These are phyloP conservation scores for Sarotherodon lohbergeri DNA, from an alignment of 2,113 vertebrate species.

Conservation along the genomic window DNA sequence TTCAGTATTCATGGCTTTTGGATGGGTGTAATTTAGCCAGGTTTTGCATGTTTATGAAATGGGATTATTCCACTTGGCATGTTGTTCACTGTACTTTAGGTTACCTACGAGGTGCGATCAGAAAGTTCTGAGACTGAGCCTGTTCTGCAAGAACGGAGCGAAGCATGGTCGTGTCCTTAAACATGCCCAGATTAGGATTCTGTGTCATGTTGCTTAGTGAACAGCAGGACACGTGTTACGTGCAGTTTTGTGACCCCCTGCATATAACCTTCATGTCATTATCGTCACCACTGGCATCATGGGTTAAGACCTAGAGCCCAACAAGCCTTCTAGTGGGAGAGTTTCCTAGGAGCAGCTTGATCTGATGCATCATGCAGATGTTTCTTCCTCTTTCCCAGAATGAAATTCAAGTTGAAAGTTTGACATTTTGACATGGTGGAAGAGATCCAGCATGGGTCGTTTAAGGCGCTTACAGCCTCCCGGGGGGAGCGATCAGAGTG, in stretches of 20 bases:
- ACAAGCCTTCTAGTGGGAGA: not conserved
- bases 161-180: not conserved
- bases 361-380: not conserved
- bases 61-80: constrained; percentile 10
- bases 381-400: not conserved
- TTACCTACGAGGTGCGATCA: not conserved
- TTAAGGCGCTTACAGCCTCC: not conserved
- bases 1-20: constrained; percentile 69
- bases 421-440: not conserved
- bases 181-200: not conserved
- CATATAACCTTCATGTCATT: not conserved
- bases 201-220: not conserved
- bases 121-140: not conserved
- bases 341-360: not conserved
- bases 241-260: not conserved
- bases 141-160: not conserved
- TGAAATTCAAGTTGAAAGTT: not conserved
- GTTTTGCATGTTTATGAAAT: constrained; percentile 59
- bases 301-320: not conserved
- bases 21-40: constrained; percentile 53
- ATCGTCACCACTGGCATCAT: not conserved
- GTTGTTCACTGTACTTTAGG: not conserved
- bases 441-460: not conserved
- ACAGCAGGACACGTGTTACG: not conserved
- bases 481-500: not conserved